Evolutionary conservation across 2,888 invertebrate species (phyloP), one percentile per base, ranked within the genome.

Genomic region (Cryptops parisi): DNA sequence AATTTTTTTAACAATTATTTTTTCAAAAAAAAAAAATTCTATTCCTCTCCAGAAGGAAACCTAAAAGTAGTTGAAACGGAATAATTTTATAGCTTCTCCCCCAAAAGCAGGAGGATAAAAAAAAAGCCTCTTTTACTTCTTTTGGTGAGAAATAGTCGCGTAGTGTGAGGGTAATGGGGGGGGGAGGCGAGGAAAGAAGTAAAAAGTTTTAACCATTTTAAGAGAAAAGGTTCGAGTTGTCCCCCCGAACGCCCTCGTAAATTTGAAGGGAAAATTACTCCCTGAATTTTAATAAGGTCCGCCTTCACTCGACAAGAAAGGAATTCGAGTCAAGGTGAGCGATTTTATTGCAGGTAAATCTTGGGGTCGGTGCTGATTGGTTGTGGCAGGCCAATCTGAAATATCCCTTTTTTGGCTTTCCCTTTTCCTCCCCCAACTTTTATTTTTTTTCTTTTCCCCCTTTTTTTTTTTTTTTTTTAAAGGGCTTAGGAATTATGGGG

Each of bases 341-440:
- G 44, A 26, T 52, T 52, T 52, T 52, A 52, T 52, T 44, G 52
- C 52, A 52, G 52, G 52, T 52, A 52, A 52, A 52, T 52, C 52
- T 52, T 52, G 43, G 52, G 52, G 43, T 44, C 24, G 24, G 52
- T 39, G 44, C 52, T 26, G 52, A 52, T 52, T 44, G 45, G 52
- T 43, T 52, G 52, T 52, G 52, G 52, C 52, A 52, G 52, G 52
- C 52, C 52, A 52, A 52, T 52, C 52, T 40, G 26, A 52, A 45
- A 52, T 52, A 52, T 45, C 26, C 26, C 33, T 43, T 12, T n/a
- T 33, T n/a, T n/a, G 9, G 9, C 43, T 17, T 43, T 43, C 24
- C 46, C 24, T 22, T 22, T 3, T 26, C 23, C 24, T 46, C 19
- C 26, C n/a, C 15, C 23, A n/a, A 2, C 45, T 17, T 45, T 45